Percentiles rank a stretch among this genome's conserved stretches.
Evolutionary conservation across 2,888 invertebrate genomes (phyloP).

Genomic region (Idaea aversata): DNA sequence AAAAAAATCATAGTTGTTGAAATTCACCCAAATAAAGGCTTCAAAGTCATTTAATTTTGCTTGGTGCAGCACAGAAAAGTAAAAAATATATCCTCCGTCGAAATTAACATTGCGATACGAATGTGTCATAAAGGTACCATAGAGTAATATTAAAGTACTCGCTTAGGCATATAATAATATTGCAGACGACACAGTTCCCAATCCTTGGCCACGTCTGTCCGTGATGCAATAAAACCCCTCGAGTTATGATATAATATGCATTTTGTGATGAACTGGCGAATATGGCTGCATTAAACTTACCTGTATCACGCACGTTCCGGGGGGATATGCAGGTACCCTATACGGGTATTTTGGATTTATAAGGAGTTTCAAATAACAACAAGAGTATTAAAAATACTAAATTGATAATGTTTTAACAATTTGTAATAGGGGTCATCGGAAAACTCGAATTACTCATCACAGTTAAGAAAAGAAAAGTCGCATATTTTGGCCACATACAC

Average conservation of each 20-base stretch:
- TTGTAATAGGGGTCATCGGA: too few relatives aligned
- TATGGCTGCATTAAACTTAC: conserved; percentile 55
- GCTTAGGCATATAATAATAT: conserved; percentile 56
- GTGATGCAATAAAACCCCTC: conserved; percentile 67
- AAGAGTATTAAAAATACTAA: too few relatives aligned
- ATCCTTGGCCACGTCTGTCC: conserved; percentile 68
- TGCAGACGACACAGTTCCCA: conserved; percentile 41
- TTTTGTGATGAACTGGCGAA: conserved; percentile 60
- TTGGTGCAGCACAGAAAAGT: background rate
- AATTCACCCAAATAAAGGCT: too few relatives aligned
- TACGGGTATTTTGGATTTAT: conserved; percentile 33
- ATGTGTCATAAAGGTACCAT: conserved; percentile 60
- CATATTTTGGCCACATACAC: too few relatives aligned
- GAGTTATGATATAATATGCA: conserved; percentile 72
- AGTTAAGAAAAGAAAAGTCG: too few relatives aligned
- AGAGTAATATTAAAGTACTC: conserved; percentile 57
- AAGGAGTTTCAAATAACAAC: too few relatives aligned
- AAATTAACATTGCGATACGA: conserved; percentile 48
- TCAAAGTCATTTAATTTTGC: background rate
- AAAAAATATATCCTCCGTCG: conserved; percentile 36
- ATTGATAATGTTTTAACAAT: too few relatives aligned
- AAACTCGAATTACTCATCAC: too few relatives aligned
- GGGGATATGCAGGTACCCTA: conserved; percentile 17
- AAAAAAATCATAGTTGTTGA: too few relatives aligned
- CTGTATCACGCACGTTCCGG: conserved; percentile 45